Evolutionary conservation across 2,888 invertebrate genomes (phyloP), one percentile per base, ranked within the genome.

Genomic region (Nezara viridula): DNA sequence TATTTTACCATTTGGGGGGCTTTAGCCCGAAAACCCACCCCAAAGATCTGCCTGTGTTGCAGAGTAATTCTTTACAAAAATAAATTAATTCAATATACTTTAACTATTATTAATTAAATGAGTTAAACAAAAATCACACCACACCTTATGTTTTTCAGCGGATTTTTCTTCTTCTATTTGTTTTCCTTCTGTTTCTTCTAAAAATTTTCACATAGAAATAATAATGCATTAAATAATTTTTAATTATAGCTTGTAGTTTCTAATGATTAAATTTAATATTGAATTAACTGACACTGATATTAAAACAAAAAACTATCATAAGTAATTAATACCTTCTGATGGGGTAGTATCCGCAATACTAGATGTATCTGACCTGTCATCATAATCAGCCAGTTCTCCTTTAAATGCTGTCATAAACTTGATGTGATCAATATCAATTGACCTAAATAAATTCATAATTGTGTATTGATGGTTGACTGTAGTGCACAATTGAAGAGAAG

Each of bases 361-460:
- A n/a, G 81, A 81, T n/a, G 81, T n/a, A 47, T 81, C 81, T n/a
- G 81, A 44, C 12, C 27, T 24, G 16, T 86, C 86, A 50, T 86
- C 86, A 40, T 86, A 86, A 55, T 86, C 86, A 14, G 55, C 86
- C 12, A 86, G 21, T 55, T 86, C 55, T 50, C 55, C 86, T 47
- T 86, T 86, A 19, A 86, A 86, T 86, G 55, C 55, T 52, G 19
- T 86, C 86, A 86, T 86, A 32, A 86, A 55, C 52, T 86, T 86
- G 50, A 86, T 55, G 37, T 55, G 86, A 86, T 86, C 86, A 16
- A 86, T 50, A 7, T 86, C 86, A 86, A 86, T 50, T 24, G 50
- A 50, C 21, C 86, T 86, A 40, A 40, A 21, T 81, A 2, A 40
- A 2, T 7, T 27, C 7, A n/a, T n/a, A n/a, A n/a, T n/a, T n/a